Evolutionary conservation across 2,888 invertebrate genomes (phyloP).

Genomic region (Calameuta pallipes): DNA sequence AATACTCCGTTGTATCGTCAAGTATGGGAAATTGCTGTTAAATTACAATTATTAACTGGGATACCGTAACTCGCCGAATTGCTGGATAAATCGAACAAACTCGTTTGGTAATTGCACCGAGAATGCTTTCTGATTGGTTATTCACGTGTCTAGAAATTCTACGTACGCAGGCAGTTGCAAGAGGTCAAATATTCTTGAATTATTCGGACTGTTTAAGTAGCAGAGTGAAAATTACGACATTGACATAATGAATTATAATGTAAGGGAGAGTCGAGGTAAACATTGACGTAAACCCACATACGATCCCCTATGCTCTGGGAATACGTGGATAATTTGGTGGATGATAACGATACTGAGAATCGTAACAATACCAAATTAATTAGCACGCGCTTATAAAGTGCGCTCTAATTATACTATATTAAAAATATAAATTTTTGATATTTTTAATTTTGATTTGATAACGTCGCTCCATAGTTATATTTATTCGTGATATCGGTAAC

Average conservation of each 20-base stretch:
- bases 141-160: background rate
- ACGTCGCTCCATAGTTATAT: too few species aligned
- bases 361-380: too few species aligned
- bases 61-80: background rate
- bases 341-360: too few species aligned
- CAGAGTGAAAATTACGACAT: background rate
- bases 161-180: background rate
- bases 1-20: background rate
- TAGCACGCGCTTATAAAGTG: too few species aligned
- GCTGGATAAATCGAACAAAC: background rate
- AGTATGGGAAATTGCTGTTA: conserved; percentile 17
- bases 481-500: too few species aligned
- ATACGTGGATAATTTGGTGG: background rate
- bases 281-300: background rate
- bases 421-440: too few species aligned
- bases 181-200: background rate
- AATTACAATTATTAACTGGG: conserved; percentile 24
- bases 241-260: background rate
- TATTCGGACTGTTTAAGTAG: background rate
- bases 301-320: background rate
- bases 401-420: too few species aligned
- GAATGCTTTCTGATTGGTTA: background rate
- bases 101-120: background rate
- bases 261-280: background rate
- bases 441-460: too few species aligned